Percentiles rank a stretch among this genome's conserved stretches.
Conservation (phyloP, 2,888 invertebrate genomes). For the Abrostola tripartita region DNA sequence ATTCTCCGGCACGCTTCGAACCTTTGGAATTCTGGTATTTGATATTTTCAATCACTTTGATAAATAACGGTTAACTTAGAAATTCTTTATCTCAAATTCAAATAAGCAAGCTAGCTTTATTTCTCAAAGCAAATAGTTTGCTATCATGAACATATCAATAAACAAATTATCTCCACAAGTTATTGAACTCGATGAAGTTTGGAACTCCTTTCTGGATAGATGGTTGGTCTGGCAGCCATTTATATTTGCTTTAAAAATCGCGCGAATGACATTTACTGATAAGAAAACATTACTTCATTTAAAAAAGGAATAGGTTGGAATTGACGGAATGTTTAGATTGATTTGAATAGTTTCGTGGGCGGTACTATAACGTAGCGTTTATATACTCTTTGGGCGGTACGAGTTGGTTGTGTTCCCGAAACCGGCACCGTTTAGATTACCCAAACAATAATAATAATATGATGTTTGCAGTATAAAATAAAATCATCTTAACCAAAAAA, state of each 20-base stretch:
- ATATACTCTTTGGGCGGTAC: no score
- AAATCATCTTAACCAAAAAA: no score
- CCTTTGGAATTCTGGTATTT: constrained; percentile 16
- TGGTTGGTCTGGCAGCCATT: constrained; percentile 20
- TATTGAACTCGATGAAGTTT: constrained; percentile 46
- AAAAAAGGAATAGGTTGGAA: constrained; percentile 7
- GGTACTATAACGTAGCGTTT: background rate
- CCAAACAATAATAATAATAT: no score
- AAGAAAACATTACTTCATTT: constrained; percentile 18
- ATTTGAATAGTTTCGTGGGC: constrained; percentile 6
- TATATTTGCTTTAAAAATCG: constrained; percentile 26
- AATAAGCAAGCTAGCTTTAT: constrained; percentile 32
- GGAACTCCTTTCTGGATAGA: constrained; percentile 45
- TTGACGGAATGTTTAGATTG: constrained; percentile 13
- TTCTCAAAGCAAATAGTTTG: constrained; percentile 35
- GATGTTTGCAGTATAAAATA: no score
- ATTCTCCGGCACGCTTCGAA: constrained; percentile 26
- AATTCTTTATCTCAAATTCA: constrained; percentile 29
- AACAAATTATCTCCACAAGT: constrained; percentile 33
- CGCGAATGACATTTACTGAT: constrained; percentile 17
- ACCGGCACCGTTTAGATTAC: no score
- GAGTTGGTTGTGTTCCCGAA: no score
- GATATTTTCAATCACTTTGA: constrained; percentile 45
- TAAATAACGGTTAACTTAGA: constrained; percentile 25
- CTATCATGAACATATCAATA: constrained; percentile 21